Percentiles rank a stretch among this genome's conserved stretches.
phyloP scores from a whole-genome alignment of 53 echinoderm and acorn worm species.

The Echinometra lucunter region DNA sequence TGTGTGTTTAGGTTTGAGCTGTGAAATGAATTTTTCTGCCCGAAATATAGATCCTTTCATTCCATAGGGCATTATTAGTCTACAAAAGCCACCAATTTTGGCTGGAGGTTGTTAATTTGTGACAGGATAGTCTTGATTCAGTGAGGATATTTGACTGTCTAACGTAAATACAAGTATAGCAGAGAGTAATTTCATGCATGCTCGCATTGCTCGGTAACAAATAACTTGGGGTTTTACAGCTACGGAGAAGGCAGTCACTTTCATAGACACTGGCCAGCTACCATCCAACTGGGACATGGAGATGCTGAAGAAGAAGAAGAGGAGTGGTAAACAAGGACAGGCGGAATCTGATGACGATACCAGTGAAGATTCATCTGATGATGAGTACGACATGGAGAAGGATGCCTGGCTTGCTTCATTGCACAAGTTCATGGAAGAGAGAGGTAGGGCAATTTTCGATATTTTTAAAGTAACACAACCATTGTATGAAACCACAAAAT shows the following conservation, averaged over 20 bases:
- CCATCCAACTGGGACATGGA: conserved; percentile 91
- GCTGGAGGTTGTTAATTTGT: too few species aligned
- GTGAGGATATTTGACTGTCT: too few species aligned
- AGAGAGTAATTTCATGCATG: too few species aligned
- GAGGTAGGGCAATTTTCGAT: conserved; percentile 67
- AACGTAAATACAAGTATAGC: too few species aligned
- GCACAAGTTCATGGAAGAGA: conserved; percentile 99
- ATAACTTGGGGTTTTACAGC: conserved; percentile 63
- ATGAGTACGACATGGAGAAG: conserved; percentile 95
- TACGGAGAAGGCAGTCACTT: conserved; percentile 90
- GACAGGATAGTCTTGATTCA: too few species aligned
- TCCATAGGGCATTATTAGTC: too few species aligned
- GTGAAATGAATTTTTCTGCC: too few species aligned
- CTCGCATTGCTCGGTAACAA: too few species aligned
- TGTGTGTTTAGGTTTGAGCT: too few species aligned
- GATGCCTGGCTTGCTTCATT: conserved; percentile 99
- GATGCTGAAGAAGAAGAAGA: conserved; percentile 81
- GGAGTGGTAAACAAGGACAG: background rate
- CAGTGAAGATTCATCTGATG: conserved; percentile 92
- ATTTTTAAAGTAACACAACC: background rate
- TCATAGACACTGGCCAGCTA: conserved; percentile 94
- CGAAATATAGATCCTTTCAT: too few species aligned
- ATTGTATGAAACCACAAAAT: too few species aligned
- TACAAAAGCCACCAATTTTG: too few species aligned
- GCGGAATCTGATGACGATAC: conserved; percentile 58